Base-by-base conservation (phyloP, 2,888 invertebrate species). In the Heliconius hortense region DNA sequence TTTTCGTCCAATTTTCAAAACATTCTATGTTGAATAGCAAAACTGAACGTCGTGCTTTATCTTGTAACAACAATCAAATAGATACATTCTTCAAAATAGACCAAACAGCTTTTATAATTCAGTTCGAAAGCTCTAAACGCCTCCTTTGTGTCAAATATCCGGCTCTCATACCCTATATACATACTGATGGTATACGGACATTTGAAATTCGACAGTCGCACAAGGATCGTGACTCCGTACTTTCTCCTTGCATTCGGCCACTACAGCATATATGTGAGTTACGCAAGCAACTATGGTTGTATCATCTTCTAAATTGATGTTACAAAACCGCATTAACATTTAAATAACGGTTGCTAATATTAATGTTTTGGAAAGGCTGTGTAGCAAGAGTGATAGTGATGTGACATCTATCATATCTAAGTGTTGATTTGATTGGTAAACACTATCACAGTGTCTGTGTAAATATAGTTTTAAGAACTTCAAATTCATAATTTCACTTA, bases 201-300 rank as follows among this genome's bases (percentile, higher is more conserved):
- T 70, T 75, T 75, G 56, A 68, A 71, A 78, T 75, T 76, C 78
- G 60, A 59, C 24, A 62, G 59, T 26, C 75, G 53, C 26, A 72
- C 53, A 75, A 78, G 78, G 77, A 78, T 75, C 77, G 67, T 72
- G 72, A 72, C 56, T 76, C 59, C 24, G 59, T 73, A 71, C 75
- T 78, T 75, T 77, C 78, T 77, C 71, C 72, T 62, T 60, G 64
- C 75, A 67, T 75, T 78, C 67, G 67, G 67, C 60, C 60, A 76
- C 72, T 74, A n/a, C 68, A 48, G 62, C 56, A 35, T 67, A 56
- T 48, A 15, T 21, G 39, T 28, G 71, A 67, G 39, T 78, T 74
- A 72, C 74, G 74, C 64, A 75, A 76, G 59, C 35, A 53, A 69
- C 76, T 73, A 66, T 75, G 71, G 62, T 74, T 71, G 70, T 76